A percentile compares a stretch with the other conserved stretches of the same genome.
Evolutionary conservation across 2,113 vertebrate genomes (phyloP).

Genomic region (Antechinus flavipes): DNA sequence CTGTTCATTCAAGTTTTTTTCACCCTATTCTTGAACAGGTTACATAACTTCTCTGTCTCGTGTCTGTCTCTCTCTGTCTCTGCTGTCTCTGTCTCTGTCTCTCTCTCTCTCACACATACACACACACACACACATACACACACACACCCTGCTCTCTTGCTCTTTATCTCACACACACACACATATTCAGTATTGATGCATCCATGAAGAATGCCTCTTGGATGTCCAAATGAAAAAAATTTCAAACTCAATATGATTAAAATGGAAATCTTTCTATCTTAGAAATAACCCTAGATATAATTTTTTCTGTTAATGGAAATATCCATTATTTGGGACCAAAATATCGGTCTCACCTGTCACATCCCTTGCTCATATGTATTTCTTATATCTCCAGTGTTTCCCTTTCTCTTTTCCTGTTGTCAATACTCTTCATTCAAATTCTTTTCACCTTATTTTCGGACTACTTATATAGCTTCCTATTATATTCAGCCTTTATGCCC

Average conservation of each 20-base stretch:
- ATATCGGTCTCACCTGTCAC: background rate
- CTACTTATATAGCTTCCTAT: background rate
- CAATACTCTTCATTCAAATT: background rate
- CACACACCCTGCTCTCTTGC: background rate
- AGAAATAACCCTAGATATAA: background rate
- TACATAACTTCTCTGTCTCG: no score
- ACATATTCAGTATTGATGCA: background rate
- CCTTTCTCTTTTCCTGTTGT: background rate
- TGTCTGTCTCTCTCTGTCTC: no score
- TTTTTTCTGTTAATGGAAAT: background rate
- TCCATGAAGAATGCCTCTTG: conserved; percentile 29
- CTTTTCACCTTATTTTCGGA: background rate
- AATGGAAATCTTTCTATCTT: background rate
- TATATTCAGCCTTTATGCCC: background rate
- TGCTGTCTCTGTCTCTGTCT: no score
- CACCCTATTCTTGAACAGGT: no score
- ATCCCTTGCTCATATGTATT: conserved; percentile 5
- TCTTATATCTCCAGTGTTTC: background rate
- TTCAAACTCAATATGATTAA: conserved; percentile 31
- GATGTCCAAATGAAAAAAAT: conserved; percentile 4
- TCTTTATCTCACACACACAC: background rate
- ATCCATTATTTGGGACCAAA: background rate
- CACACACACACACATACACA: background rate
- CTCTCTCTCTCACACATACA: no score
- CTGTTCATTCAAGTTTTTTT: no score